Percentiles rank a stretch among this genome's conserved stretches.
phyloP scores from a whole-genome alignment of 1,140 invertebrate species.

The Scaptomyza pallida region DNA sequence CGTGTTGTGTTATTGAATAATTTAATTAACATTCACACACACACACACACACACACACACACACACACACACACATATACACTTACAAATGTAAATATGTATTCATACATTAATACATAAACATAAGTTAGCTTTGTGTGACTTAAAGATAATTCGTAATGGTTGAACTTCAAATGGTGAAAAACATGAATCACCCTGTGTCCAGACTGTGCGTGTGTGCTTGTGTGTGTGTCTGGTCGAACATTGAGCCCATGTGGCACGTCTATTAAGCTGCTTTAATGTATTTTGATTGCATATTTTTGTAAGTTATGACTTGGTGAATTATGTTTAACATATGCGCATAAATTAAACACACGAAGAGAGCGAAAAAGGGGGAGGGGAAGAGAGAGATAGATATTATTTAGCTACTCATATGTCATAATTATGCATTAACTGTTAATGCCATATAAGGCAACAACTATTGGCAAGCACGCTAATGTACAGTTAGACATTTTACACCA shows the following conservation, averaged over 20 bases:
- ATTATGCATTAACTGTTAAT: no score
- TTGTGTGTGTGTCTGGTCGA: not conserved
- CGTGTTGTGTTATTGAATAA: slow-evolving; percentile 72
- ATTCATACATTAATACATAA: not conserved
- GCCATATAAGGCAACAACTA: slow-evolving; percentile 4
- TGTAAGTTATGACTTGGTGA: slow-evolving; percentile 38
- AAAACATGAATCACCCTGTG: slow-evolving; percentile 20
- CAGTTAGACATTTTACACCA: slow-evolving; percentile 10
- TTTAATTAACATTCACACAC: slow-evolving; percentile 70
- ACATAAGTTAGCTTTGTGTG: not conserved
- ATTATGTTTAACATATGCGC: slow-evolving; percentile 44
- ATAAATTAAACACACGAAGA: slow-evolving; percentile 27
- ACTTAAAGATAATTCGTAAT: no score
- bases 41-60: not conserved
- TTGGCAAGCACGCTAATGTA: not conserved
- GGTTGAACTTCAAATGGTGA: no score
- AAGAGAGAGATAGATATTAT: slow-evolving; percentile 8
- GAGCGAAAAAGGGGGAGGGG: not conserved
- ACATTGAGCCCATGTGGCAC: slow-evolving; percentile 27
- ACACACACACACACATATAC: slow-evolving; percentile 56
- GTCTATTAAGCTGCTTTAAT: slow-evolving; percentile 44
- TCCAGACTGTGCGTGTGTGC: not conserved
- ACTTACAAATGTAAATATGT: not conserved
- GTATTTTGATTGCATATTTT: slow-evolving; percentile 55
- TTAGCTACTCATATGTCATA: slow-evolving; percentile 10